These are phyloP conservation scores for Syngnathus typhle DNA, from an alignment of 2,113 vertebrate genomes.

Conservation along the genomic window DNA sequence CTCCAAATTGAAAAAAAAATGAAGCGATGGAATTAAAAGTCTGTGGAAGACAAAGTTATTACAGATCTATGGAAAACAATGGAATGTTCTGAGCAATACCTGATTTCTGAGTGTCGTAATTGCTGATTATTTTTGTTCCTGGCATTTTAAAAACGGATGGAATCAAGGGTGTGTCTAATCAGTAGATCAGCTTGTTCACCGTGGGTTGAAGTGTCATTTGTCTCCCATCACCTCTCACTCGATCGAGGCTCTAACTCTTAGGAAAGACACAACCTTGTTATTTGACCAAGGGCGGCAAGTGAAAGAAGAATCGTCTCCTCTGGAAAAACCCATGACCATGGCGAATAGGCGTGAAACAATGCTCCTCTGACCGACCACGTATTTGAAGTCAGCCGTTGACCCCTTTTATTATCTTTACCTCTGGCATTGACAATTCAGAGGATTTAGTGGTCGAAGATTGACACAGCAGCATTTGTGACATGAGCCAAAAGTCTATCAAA, in stretches of 20 bases:
- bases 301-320: conserved; percentile 20
- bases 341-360: conserved; percentile 36
- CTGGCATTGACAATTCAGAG: conserved; percentile 57
- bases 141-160: not conserved
- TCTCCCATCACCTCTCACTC: not conserved
- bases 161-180: no score
- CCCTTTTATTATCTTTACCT: conserved; percentile 52
- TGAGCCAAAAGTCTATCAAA: conserved; percentile 49
- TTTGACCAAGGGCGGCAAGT: conserved; percentile 27
- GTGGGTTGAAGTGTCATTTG: not conserved
- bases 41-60: no score
- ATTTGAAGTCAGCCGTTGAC: conserved; percentile 54
- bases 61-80: no score
- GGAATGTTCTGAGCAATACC: no score
- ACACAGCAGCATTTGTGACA: conserved; percentile 47
- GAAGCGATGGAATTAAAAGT: no score
- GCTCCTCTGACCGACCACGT: conserved; percentile 17
- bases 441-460: conserved; percentile 48
- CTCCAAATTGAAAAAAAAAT: no score
- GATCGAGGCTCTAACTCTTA: not conserved
- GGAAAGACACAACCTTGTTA: conserved; percentile 29
- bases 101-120: no score
- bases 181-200: not conserved
- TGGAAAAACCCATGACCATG: conserved; percentile 37
- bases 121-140: no score